phyloP scores from a whole-genome alignment of 2,797 vertebrate genomes.

The Diplodus sargus region DNA sequence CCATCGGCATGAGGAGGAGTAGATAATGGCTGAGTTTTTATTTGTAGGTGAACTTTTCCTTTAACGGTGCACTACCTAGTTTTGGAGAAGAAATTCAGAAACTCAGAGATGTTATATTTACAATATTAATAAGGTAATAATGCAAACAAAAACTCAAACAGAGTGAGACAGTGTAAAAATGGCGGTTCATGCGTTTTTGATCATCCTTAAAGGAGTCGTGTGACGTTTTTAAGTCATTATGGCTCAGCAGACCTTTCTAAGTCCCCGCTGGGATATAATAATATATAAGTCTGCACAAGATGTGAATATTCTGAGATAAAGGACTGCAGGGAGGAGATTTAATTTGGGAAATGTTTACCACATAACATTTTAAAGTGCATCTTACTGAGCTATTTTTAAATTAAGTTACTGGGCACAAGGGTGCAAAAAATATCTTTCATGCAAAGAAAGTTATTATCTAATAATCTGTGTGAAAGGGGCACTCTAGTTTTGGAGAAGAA shows the following conservation, averaged over 20 bases:
- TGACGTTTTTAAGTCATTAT: slow-evolving; percentile 36
- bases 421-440: neutral
- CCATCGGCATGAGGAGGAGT: no score
- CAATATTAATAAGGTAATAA: neutral
- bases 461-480: neutral
- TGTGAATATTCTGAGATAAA: neutral
- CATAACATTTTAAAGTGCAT: neutral
- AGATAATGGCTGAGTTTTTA: no score
- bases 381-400: slow-evolving; percentile 1
- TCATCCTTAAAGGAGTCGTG: slow-evolving; percentile 17
- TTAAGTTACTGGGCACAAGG: slow-evolving; percentile 8
- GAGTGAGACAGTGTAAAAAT: neutral
- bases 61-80: no score
- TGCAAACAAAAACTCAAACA: neutral
- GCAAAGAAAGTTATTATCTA: neutral
- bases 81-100: no score
- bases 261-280: slow-evolving; percentile 28
- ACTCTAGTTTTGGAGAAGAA: no score
- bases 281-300: slow-evolving; percentile 16
- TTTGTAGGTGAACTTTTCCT: no score
- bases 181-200: slow-evolving; percentile 1
- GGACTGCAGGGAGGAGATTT: slow-evolving; percentile 11
- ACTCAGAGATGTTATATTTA: no score
- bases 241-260: slow-evolving; percentile 38
- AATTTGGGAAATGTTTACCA: slow-evolving; percentile 23